Conservation (phyloP, 2,888 invertebrate species). For the Hetaerina titia region DNA sequence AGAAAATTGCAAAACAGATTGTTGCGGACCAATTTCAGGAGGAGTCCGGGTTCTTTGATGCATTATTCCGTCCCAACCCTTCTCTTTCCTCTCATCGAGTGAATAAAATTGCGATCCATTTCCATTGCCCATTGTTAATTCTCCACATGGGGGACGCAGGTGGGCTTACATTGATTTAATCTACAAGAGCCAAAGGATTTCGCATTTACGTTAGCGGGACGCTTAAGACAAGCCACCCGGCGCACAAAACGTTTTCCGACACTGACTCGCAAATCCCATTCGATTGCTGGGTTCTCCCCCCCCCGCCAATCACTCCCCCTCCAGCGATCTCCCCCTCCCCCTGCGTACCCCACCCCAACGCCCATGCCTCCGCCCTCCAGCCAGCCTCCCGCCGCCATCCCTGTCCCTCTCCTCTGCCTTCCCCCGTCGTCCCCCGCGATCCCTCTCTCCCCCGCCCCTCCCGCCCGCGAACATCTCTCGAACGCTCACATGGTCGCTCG, state of each 20-base stretch:
- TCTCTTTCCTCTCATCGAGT: neutral
- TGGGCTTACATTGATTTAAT: slow-evolving; percentile 43
- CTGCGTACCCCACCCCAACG: neutral
- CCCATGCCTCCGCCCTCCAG: neutral
- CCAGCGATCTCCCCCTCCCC: neutral
- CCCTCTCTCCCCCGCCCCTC: no score
- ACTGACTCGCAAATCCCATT: slow-evolving; percentile 25
- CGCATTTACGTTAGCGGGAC: slow-evolving; percentile 44
- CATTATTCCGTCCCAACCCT: neutral
- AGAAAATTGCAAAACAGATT: neutral
- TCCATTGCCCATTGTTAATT: slow-evolving; percentile 27
- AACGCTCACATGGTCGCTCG: no score
- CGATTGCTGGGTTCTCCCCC: neutral
- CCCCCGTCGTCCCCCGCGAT: no score
- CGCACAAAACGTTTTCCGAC: slow-evolving; percentile 32
- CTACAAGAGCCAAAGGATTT: slow-evolving; percentile 1
- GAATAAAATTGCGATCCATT: neutral
- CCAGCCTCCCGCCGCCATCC: no score
- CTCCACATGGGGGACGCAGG: neutral
- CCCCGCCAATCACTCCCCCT: neutral
- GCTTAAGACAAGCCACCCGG: slow-evolving; percentile 39
- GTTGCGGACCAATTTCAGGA: neutral
- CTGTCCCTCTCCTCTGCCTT: no score
- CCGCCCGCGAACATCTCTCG: no score
- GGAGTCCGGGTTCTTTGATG: neutral